Percentiles rank a stretch among this genome's conserved stretches.
Evolutionary conservation across 1,140 invertebrate species (phyloP).

Genomic region (Brachystomella parvula): DNA sequence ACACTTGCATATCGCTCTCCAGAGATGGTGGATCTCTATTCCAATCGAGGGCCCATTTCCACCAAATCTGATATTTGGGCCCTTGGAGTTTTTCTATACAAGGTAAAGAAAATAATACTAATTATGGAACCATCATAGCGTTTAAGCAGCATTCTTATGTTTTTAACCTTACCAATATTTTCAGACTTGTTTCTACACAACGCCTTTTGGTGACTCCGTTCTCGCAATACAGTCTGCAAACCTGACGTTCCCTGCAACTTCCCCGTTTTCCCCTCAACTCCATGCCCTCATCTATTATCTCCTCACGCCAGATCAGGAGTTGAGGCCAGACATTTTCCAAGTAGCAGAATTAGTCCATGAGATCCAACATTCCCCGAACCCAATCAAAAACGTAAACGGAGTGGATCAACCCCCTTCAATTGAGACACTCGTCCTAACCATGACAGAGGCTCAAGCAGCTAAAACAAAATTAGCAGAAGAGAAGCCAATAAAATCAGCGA

Average conservation of each 20-base stretch:
- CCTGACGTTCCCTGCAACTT: slow-evolving; percentile 29
- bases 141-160: neutral
- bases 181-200: slow-evolving; percentile 84
- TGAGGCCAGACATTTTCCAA: slow-evolving; percentile 82
- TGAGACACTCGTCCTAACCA: slow-evolving; percentile 26
- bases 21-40: slow-evolving; percentile 93
- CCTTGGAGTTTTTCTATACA: slow-evolving; percentile 30
- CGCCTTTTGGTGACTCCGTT: slow-evolving; percentile 89
- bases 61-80: slow-evolving; percentile 88
- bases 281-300: slow-evolving; percentile 62
- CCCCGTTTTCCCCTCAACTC: slow-evolving; percentile 37
- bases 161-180: too few relatives aligned
- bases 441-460: slow-evolving; percentile 17
- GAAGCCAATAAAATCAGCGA: slow-evolving; percentile 36
- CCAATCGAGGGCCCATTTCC: slow-evolving; percentile 69
- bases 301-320: slow-evolving; percentile 71
- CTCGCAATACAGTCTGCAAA: slow-evolving; percentile 69
- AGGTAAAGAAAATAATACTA: slow-evolving; percentile 39
- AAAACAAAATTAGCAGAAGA: slow-evolving; percentile 21
- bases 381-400: slow-evolving; percentile 24
- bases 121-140: neutral
- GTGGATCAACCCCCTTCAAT: slow-evolving; percentile 16
- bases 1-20: slow-evolving; percentile 87
- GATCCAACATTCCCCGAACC: slow-evolving; percentile 50
- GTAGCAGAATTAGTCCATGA: slow-evolving; percentile 70